Evolutionary conservation across 2,797 vertebrate genomes (phyloP), one percentile per base, ranked within the genome.

Genomic region (Darevskia mixta): DNA sequence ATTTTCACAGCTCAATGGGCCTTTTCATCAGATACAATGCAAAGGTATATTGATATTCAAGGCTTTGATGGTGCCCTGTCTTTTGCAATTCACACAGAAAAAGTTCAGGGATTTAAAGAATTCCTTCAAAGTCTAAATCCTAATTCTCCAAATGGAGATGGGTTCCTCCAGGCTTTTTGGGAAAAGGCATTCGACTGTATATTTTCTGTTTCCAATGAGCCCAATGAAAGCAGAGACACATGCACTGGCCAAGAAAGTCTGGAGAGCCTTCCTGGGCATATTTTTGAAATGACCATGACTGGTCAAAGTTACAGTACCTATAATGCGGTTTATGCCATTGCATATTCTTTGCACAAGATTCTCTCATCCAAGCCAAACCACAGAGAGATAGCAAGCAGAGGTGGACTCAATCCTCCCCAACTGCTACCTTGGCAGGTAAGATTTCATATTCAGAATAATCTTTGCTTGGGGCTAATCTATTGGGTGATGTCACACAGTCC

Each of bases 221-320:
- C 45, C 45, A 49, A 49, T 49, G 20, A 11, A 23, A 23, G 5
- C 58, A 61, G 43, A 35, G 9, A 55, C 1, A 35, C n/a, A 7
- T 87, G 78, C 49, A 73, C 67, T 23, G 27, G 78, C 0, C 5
- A 81, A 73, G 86, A 87, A 67, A 81, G 41, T 10, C 27, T 87
- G 86, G 43, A n/a, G 8, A 9, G 9, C 38, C 35, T 87, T 6
- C 67, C 78, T 2, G 32, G 78, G 3, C 11, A 27, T 4, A 1
- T 73, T 29, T 87, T 87, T 87, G 78, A 87, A 80, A 72, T 43
- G 49, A 86, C 64, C 32, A 86, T 86, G 84, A 86, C 75, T 27
- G 73, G 55, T 3, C 73, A 85, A n/a, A 85, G 83, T 4, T 77
- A 85, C 58, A 77, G 75, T 13, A 25, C 67, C 43, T 86, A 86